These are phyloP conservation scores for Oscheius onirici DNA, from an alignment of 2,888 invertebrate genomes.

Conservation along the genomic window DNA sequence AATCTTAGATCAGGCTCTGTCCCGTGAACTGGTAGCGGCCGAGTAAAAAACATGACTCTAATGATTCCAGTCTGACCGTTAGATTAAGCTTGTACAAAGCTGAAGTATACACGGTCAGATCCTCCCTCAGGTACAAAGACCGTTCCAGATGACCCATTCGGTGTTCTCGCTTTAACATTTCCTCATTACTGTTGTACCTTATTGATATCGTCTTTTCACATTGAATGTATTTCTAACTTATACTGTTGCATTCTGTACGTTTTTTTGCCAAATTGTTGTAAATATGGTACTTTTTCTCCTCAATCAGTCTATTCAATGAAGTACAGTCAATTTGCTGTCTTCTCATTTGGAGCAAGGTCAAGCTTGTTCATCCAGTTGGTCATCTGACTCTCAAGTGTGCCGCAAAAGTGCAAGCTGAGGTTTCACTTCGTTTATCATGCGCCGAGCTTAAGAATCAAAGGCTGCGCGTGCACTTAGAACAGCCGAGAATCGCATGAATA, in stretches of 20 bases:
- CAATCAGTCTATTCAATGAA: no score
- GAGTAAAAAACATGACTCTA: constrained; percentile 20
- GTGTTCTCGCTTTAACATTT: constrained; percentile 18
- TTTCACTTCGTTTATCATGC: background rate
- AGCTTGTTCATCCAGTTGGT: no score
- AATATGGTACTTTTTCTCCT: constrained; percentile 2
- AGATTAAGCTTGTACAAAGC: constrained; percentile 11
- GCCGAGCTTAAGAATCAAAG: constrained; percentile 3
- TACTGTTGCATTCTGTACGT: background rate
- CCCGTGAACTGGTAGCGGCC: constrained; percentile 26
- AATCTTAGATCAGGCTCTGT: constrained; percentile 18
- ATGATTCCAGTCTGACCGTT: constrained; percentile 13
- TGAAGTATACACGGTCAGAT: no score
- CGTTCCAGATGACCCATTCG: constrained; percentile 15
- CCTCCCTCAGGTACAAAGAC: constrained; percentile 17
- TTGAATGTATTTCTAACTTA: background rate
- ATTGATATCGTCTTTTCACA: background rate
- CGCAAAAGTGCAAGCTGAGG: background rate
- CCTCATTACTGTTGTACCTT: no score
- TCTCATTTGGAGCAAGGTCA: no score
- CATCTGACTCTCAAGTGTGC: background rate
- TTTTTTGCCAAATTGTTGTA: constrained; percentile 9
- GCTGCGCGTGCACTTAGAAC: constrained; percentile 20
- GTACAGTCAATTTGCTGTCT: no score
- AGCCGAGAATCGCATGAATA: background rate